Evolutionary conservation across 2,888 invertebrate species (phyloP).

Genomic region (Troides oblongomaculatus): DNA sequence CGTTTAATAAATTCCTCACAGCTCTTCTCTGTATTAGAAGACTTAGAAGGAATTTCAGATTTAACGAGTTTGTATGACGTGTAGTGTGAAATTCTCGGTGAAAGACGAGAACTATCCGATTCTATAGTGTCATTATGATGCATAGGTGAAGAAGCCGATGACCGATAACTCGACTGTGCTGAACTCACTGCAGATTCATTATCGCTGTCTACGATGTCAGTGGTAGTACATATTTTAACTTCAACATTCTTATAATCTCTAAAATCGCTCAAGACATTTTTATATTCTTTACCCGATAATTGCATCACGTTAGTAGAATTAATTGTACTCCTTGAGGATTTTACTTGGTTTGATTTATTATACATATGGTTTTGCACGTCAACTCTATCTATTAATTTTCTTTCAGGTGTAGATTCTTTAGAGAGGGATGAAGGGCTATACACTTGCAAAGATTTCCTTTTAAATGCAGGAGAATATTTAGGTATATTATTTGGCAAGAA

Average conservation of each 20-base stretch:
- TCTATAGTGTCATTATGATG: slow-evolving; percentile 82
- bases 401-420: slow-evolving; percentile 74
- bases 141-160: slow-evolving; percentile 88
- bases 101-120: slow-evolving; percentile 75
- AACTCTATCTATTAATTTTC: slow-evolving; percentile 58
- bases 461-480: slow-evolving; percentile 91
- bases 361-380: slow-evolving; percentile 53
- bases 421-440: slow-evolving; percentile 74
- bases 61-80: slow-evolving; percentile 67
- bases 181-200: slow-evolving; percentile 94
- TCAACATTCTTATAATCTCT: slow-evolving; percentile 69
- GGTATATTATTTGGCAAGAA: slow-evolving; percentile 80
- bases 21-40: slow-evolving; percentile 55
- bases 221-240: slow-evolving; percentile 70
- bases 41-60: slow-evolving; percentile 63
- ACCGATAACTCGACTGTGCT: slow-evolving; percentile 88
- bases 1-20: slow-evolving; percentile 75
- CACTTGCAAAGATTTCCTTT: slow-evolving; percentile 85
- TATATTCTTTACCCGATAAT: slow-evolving; percentile 53
- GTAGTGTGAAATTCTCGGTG: slow-evolving; percentile 69
- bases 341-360: slow-evolving; percentile 47
- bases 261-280: slow-evolving; percentile 52
- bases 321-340: slow-evolving; percentile 49
- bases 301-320: slow-evolving; percentile 52
- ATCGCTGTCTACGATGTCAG: slow-evolving; percentile 85